Base-by-base conservation (phyloP, 2,797 vertebrate species). In the Myotis vivesi region DNA sequence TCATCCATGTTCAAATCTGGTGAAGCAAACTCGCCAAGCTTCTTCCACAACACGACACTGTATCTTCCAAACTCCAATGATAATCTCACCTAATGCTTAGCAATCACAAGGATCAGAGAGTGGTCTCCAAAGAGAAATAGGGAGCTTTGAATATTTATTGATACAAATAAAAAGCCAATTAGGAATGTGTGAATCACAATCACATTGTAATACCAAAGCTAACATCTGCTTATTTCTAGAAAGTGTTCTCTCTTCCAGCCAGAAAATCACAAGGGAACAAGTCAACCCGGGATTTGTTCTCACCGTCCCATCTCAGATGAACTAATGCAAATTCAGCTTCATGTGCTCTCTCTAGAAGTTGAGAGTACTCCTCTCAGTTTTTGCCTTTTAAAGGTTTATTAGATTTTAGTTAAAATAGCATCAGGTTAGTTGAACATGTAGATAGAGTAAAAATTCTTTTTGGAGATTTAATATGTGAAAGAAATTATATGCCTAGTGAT, bases 41-140 rank as follows among this genome's bases (percentile, higher is more conserved):
- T 6, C 30, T 22, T 36, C 0, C 51, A 76, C 41, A 8, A 2
- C 41, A 57, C 83, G 80, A 72, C 71, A 80, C 25, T 76, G 62
- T 49, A 94, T 16, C 44, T 86, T 3, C 93, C 28, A 92, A 22
- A 20, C 25, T 94, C 95, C 91, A 97, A 64, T 53, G 88, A 66
- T 92, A 97, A 95, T 91, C 38, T 91, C 92, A 97, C 15, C 77
- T 51, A 97, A 96, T 95, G 85, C 77, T 95, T 95, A 96, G 17
- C 44, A 92, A 93, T 81, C 90, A 95, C 55, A 30, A 19, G 89
- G 94, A 33, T 95, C 92, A 96, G 96, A 98, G 96, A 16, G 79
- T 94, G 95, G 81, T 22, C 38, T 62, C 86, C 77, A 89, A 96
- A 97, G 55, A 93, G 91, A 95, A 79, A 10, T 11, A 94, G 90